Percentiles rank a stretch among this genome's conserved stretches.
Evolutionary conservation across 2,888 invertebrate genomes (phyloP).

Genomic region (Drosophila ezoana): DNA sequence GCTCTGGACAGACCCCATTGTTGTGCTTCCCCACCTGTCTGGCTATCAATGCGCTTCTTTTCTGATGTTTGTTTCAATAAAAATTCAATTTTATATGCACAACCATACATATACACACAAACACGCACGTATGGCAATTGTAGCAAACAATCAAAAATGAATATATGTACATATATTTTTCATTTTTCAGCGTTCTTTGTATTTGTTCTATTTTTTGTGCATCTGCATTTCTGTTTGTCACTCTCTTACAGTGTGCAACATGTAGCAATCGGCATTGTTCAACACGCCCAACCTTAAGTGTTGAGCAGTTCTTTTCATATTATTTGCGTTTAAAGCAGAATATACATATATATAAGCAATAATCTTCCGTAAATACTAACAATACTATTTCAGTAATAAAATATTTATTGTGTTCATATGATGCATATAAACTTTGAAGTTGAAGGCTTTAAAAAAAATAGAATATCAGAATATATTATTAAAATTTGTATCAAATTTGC

Average conservation of each 20-base stretch:
- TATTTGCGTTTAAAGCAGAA: constrained; percentile 2
- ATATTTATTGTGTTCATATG: too few species aligned
- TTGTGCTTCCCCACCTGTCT: constrained; percentile 33
- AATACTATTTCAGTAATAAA: too few species aligned
- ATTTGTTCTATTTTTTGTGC: constrained; percentile 6
- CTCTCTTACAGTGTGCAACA: constrained; percentile 46
- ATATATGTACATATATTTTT: constrained; percentile 28
- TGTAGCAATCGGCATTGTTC: constrained; percentile 41
- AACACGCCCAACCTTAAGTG: constrained; percentile 3
- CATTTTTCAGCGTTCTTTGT: constrained; percentile 31
- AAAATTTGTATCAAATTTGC: too few species aligned
- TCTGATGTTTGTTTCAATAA: constrained; percentile 57
- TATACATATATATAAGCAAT: too few species aligned
- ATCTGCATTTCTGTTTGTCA: constrained; percentile 13
- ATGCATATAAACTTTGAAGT: too few species aligned
- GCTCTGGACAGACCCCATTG: constrained; percentile 1
- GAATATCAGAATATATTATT: too few species aligned
- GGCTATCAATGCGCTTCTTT: constrained; percentile 44
- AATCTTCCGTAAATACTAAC: too few species aligned
- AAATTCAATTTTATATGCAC: constrained; percentile 64
- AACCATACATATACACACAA: constrained; percentile 8
- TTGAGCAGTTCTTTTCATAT: constrained; percentile 14
- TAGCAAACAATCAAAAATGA: constrained; percentile 11
- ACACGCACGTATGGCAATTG: background rate
- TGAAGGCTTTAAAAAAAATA: too few species aligned